phyloP scores from a whole-genome alignment of 2,797 vertebrate genomes.

The Epinephelus malabaricus region DNA sequence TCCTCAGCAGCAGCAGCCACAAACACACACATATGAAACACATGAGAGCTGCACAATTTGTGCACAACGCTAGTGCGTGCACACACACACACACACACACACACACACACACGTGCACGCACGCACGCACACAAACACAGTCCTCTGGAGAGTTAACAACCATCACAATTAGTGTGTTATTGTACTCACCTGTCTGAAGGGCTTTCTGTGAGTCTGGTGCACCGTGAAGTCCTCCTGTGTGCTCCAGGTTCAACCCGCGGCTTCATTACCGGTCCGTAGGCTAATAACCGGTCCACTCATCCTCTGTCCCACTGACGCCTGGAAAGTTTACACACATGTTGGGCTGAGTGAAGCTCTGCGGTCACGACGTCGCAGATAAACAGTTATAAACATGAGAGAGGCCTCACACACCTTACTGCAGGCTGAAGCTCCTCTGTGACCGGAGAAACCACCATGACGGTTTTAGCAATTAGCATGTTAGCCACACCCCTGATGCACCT shows the following conservation, averaged over 20 bases:
- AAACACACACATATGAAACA: background rate
- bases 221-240: background rate
- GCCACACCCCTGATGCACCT: background rate
- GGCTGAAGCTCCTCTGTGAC: background rate
- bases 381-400: background rate
- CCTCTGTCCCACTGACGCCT: background rate
- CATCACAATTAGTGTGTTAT: constrained; percentile 1
- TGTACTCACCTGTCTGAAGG: constrained; percentile 6
- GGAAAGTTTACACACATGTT: background rate
- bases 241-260: background rate
- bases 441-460: background rate
- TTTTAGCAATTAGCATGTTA: background rate
- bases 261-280: background rate
- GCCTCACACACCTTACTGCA: background rate
- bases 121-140: background rate
- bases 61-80: background rate
- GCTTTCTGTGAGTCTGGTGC: background rate
- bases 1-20: background rate
- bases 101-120: no score
- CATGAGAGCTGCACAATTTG: no score
- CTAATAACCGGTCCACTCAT: no score
- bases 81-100: no score
- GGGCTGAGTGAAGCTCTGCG: background rate
- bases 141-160: background rate
- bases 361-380: background rate